A percentile compares a stretch with the other conserved stretches of the same genome.
These are phyloP conservation scores for Euglossa dilemma DNA, from an alignment of 1,140 invertebrate genomes.

Conservation along the genomic window DNA sequence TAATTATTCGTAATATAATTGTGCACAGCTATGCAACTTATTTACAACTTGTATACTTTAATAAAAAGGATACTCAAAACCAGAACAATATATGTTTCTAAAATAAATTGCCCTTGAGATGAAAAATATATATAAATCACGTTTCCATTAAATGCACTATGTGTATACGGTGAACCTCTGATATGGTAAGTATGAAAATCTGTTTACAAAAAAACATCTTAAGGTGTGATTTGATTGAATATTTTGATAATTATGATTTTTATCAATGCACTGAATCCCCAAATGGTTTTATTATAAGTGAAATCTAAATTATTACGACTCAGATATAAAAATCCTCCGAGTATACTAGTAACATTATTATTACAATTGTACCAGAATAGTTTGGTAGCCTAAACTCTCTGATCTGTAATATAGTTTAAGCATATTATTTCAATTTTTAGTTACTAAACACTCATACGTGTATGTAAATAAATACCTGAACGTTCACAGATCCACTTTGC, in stretches of 20 bases:
- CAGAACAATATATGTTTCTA: too few relatives aligned
- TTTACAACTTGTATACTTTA: background rate
- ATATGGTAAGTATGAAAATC: slow-evolving; percentile 98
- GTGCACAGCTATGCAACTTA: too few relatives aligned
- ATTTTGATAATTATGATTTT: slow-evolving; percentile 56
- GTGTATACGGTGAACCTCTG: slow-evolving; percentile 96
- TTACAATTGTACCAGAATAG: slow-evolving; percentile 96
- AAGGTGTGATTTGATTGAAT: background rate
- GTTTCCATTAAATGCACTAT: slow-evolving; percentile 91
- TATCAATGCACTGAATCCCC: slow-evolving; percentile 94
- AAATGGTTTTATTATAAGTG: slow-evolving; percentile 98
- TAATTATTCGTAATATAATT: too few relatives aligned
- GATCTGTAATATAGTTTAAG: too few relatives aligned
- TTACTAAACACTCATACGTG: background rate
- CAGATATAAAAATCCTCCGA: slow-evolving; percentile 96
- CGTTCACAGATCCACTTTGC: slow-evolving; percentile 98
- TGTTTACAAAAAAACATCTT: slow-evolving; percentile 75
- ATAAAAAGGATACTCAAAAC: too few relatives aligned
- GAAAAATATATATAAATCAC: slow-evolving; percentile 94
- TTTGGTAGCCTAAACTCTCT: slow-evolving; percentile 98
- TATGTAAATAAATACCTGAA: slow-evolving; percentile 90
- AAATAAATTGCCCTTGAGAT: too few relatives aligned
- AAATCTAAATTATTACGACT: slow-evolving; percentile 98
- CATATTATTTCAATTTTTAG: slow-evolving; percentile 2
- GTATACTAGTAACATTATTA: slow-evolving; percentile 93